Conservation (phyloP, 2,113 vertebrate genomes). For the Hirundichthys speculiger region DNA sequence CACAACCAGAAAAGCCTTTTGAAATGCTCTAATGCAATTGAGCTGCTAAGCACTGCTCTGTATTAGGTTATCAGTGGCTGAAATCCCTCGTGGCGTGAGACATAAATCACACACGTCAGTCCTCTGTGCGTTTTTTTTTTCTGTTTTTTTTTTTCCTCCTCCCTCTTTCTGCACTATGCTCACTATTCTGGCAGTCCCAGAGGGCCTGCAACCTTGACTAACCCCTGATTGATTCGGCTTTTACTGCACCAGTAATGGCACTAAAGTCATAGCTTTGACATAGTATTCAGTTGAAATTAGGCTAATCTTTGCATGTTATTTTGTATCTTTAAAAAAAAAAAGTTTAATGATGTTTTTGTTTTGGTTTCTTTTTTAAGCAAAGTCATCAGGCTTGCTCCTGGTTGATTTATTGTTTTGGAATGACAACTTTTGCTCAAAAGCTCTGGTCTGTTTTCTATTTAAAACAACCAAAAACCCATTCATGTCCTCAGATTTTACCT, state of each 20-base stretch:
- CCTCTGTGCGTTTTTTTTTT: conserved; percentile 3
- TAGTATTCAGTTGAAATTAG: conserved; percentile 12
- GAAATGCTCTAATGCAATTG: conserved; percentile 76
- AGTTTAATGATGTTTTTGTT: too few relatives aligned
- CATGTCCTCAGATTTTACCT: conserved; percentile 43
- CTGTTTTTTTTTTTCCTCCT: background rate
- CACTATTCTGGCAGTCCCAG: conserved; percentile 55
- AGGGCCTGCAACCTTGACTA: conserved; percentile 57
- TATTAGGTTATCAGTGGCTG: conserved; percentile 80
- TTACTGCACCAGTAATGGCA: conserved; percentile 38
- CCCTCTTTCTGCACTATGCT: conserved; percentile 49
- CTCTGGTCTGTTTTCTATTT: background rate
- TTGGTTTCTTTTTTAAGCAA: background rate
- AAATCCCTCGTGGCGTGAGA: conserved; percentile 74
- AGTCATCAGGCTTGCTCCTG: background rate
- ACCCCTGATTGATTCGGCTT: conserved; percentile 30
- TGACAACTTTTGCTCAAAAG: background rate
- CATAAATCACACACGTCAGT: conserved; percentile 79
- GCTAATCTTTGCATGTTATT: background rate
- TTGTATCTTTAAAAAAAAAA: too few relatives aligned
- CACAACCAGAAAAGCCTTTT: conserved; percentile 53
- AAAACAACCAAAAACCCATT: conserved; percentile 13
- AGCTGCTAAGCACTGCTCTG: conserved; percentile 75
- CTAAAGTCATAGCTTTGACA: conserved; percentile 43
- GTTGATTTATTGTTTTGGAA: conserved; percentile 12